Percentiles rank a stretch among this genome's conserved stretches.
Conservation (phyloP, 2,113 vertebrate genomes). For the Antennarius striatus region DNA sequence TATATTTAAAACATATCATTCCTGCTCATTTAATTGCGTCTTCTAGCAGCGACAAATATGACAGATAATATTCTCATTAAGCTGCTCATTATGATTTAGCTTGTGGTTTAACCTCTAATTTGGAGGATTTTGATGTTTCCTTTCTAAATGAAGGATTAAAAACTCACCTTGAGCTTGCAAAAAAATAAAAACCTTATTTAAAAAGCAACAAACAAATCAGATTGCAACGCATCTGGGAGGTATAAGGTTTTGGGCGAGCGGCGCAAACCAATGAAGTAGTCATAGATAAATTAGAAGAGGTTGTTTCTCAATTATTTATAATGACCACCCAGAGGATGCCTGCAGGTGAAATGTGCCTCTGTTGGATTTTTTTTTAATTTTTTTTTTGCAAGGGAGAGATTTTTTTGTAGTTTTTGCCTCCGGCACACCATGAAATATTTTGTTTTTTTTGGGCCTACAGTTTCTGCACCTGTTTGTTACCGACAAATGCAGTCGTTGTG, state of each 20-base stretch:
- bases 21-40: not conserved
- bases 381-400: slow-evolving; percentile 11
- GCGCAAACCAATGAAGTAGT: slow-evolving; percentile 1
- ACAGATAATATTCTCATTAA: not conserved
- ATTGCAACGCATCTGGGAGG: not conserved
- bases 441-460: slow-evolving; percentile 16
- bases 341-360: slow-evolving; percentile 26
- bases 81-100: slow-evolving; percentile 14
- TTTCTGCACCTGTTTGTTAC: slow-evolving; percentile 14
- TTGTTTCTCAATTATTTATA: slow-evolving; percentile 39
- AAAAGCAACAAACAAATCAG: not conserved
- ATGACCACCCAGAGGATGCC: slow-evolving; percentile 22
- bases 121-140: slow-evolving; percentile 4
- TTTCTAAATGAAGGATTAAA: slow-evolving; percentile 4
- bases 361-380: slow-evolving; percentile 26
- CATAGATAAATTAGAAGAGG: slow-evolving; percentile 22
- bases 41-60: not conserved
- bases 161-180: not conserved
- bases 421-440: slow-evolving; percentile 3
- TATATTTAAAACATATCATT: not conserved
- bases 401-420: too few relatives aligned
- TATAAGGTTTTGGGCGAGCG: not conserved
- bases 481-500: not conserved
- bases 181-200: not conserved
- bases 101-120: not conserved